phyloP scores from a whole-genome alignment of 2,888 invertebrate genomes.

The Cremastobaeus sp. region DNA sequence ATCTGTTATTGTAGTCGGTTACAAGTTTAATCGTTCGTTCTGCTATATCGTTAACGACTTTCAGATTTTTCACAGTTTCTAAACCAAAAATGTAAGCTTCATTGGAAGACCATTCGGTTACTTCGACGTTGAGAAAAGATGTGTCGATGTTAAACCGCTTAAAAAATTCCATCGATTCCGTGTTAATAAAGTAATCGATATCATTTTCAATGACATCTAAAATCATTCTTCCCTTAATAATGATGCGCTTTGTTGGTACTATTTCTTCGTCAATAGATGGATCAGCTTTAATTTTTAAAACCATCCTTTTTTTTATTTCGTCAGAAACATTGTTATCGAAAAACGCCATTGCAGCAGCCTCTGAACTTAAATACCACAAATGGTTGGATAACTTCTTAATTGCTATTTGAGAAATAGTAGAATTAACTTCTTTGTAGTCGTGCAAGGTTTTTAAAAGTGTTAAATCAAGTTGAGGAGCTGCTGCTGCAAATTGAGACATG shows the following conservation, averaged over 20 bases:
- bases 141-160: slow-evolving; percentile 17
- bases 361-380: slow-evolving; percentile 48
- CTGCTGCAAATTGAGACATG: slow-evolving; percentile 30
- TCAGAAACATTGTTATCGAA: slow-evolving; percentile 35
- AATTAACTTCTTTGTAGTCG: slow-evolving; percentile 13
- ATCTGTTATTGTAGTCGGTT: slow-evolving; percentile 23
- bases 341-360: slow-evolving; percentile 44
- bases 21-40: slow-evolving; percentile 21
- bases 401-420: slow-evolving; percentile 23
- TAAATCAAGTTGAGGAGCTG: slow-evolving; percentile 58
- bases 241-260: slow-evolving; percentile 13
- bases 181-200: slow-evolving; percentile 1
- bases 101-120: slow-evolving; percentile 19
- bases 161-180: slow-evolving; percentile 17
- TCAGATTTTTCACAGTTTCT: slow-evolving; percentile 16
- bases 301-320: slow-evolving; percentile 26
- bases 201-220: neutral
- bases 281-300: slow-evolving; percentile 18
- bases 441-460: slow-evolving; percentile 51
- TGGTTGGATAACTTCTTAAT: slow-evolving; percentile 33
- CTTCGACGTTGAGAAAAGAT: slow-evolving; percentile 20
- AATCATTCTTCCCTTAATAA: slow-evolving; percentile 3
- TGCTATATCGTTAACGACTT: slow-evolving; percentile 42
- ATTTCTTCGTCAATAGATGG: neutral
- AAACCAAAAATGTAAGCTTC: slow-evolving; percentile 11